Percentiles rank a stretch among this genome's conserved stretches.
These are phyloP conservation scores for Zoanthus solanderi DNA, from an alignment of 92 coral and sea anemone species.

Conservation along the genomic window DNA sequence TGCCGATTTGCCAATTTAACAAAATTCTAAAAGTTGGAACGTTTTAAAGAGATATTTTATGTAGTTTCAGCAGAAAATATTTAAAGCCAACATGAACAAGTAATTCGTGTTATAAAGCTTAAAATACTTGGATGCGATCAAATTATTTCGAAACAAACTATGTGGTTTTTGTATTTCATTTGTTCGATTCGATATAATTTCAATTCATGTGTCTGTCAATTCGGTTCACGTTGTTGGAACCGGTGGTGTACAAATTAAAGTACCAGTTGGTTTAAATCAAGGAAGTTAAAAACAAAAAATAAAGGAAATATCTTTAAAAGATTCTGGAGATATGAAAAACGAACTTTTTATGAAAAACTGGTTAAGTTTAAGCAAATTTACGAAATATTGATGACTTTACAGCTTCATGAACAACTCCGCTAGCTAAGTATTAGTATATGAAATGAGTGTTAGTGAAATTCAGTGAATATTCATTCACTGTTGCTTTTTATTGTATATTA, in stretches of 20 bases:
- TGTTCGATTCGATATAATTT: neutral
- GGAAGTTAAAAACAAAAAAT: neutral
- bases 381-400: neutral
- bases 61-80: neutral
- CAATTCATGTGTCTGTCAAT: neutral
- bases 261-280: neutral
- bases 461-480: neutral
- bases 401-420: slow-evolving; percentile 5
- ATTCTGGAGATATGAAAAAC: neutral
- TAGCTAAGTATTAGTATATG: neutral
- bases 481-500: neutral
- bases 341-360: neutral
- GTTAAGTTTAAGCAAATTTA: neutral
- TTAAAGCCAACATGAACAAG: neutral
- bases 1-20: neutral
- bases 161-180: neutral
- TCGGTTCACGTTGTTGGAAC: neutral
- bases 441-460: neutral
- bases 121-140: neutral
- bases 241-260: neutral
- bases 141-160: slow-evolving; percentile 2
- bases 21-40: neutral
- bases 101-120: neutral
- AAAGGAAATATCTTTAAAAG: neutral
- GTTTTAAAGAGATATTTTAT: neutral